A percentile compares a stretch with the other conserved stretches of the same genome.
These are phyloP conservation scores for Avahi laniger DNA, from an alignment of 2,797 vertebrate genomes.

Conservation along the genomic window DNA sequence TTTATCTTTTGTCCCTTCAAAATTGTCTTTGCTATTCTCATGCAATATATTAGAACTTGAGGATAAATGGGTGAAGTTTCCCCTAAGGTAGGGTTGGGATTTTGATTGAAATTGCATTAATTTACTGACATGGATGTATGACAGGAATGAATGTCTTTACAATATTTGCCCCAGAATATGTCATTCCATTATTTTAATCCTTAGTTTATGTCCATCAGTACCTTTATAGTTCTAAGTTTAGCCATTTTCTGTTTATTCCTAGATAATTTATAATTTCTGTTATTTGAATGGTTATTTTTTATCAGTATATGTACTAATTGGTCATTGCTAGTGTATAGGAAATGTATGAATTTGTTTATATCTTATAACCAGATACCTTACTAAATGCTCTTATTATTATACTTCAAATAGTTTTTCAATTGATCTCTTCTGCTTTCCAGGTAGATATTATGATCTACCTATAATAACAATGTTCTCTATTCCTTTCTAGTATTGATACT, in stretches of 20 bases:
- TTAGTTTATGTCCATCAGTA: neutral
- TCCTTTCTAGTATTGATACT: neutral
- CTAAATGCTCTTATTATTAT: neutral
- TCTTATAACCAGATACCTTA: neutral
- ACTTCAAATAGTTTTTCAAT: slow-evolving; percentile 8
- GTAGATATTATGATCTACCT: neutral
- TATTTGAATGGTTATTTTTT: neutral
- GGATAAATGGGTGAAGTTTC: neutral
- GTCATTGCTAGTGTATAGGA: neutral
- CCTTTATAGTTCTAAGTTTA: neutral
- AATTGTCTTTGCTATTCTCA: neutral
- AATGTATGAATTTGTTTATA: neutral
- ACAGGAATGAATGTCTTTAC: neutral
- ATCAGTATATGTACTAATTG: neutral
- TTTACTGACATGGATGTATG: neutral
- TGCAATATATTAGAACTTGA: neutral
- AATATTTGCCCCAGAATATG: neutral
- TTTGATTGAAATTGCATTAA: neutral
- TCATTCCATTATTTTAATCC: neutral
- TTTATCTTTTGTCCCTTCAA: slow-evolving; percentile 27
- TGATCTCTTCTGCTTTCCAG: neutral
- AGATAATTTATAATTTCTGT: neutral
- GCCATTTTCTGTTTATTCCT: slow-evolving; percentile 5
- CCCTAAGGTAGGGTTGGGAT: neutral
- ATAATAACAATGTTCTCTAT: neutral